These are phyloP conservation scores for Papilio aristodemus DNA, from an alignment of 1,140 invertebrate genomes.

Conservation along the genomic window DNA sequence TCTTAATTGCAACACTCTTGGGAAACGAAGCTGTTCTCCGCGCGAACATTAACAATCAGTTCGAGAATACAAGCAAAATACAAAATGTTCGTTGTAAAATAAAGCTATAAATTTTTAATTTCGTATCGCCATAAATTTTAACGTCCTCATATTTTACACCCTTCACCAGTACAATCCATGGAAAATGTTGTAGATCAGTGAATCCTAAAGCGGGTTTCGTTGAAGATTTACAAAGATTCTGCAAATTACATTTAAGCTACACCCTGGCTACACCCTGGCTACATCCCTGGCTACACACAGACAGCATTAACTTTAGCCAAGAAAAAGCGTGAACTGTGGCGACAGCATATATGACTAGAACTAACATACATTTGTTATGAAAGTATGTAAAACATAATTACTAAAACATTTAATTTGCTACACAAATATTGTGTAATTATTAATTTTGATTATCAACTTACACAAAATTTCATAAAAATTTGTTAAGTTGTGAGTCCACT, in stretches of 20 bases:
- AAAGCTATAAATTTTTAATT: slow-evolving; percentile 16
- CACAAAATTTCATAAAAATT: too few species aligned
- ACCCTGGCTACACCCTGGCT: too few species aligned
- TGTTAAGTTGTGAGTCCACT: too few species aligned
- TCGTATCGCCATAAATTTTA: slow-evolving; percentile 15
- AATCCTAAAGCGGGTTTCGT: background rate
- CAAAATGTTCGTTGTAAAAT: background rate
- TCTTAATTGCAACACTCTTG: slow-evolving; percentile 19
- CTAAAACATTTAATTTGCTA: too few species aligned
- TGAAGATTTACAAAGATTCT: background rate
- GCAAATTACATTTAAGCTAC: background rate
- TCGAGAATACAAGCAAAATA: background rate
- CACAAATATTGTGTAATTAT: too few species aligned
- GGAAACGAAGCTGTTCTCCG: background rate
- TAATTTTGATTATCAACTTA: too few species aligned
- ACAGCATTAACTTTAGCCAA: too few species aligned
- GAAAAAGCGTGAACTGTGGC: too few species aligned
- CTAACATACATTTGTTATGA: too few species aligned
- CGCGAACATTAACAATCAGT: background rate
- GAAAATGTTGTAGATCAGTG: background rate
- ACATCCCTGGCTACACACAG: too few species aligned
- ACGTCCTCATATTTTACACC: background rate
- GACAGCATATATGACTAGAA: too few species aligned
- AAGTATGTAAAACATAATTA: too few species aligned
- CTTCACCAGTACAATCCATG: background rate